These are phyloP conservation scores for Drosophila punjabiensis DNA, from an alignment of 1,140 invertebrate genomes.

Conservation along the genomic window DNA sequence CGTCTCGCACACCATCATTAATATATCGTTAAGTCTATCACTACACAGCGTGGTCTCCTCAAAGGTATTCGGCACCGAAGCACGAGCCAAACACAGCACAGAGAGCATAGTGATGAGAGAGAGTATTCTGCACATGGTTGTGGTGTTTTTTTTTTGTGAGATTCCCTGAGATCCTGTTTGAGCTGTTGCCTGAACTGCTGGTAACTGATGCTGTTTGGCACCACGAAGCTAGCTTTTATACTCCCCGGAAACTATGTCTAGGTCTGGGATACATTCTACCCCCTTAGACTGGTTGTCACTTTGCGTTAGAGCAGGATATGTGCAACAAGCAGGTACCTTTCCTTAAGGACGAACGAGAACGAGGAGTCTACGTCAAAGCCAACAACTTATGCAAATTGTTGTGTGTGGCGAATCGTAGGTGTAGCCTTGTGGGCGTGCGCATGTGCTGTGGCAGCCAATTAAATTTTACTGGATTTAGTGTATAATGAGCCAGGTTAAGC, in stretches of 20 bases:
- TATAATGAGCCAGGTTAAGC: neutral
- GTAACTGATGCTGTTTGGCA: conserved; percentile 3
- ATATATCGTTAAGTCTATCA: neutral
- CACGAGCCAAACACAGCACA: neutral
- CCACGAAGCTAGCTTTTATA: neutral
- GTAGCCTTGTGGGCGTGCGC: neutral
- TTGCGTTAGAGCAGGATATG: conserved; percentile 2
- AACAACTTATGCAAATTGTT: conserved; percentile 2
- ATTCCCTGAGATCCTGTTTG: neutral
- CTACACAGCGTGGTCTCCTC: neutral
- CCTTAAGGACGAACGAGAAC: too few relatives aligned
- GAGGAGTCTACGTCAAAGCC: neutral
- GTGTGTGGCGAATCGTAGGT: neutral
- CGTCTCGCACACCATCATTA: neutral
- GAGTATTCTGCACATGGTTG: conserved; percentile 1
- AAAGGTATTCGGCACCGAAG: neutral
- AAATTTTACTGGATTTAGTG: neutral
- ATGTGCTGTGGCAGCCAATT: conserved; percentile 3
- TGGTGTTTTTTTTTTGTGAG: too few relatives aligned
- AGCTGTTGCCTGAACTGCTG: neutral
- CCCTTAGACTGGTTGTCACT: conserved; percentile 6
- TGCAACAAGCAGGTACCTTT: conserved; percentile 2
- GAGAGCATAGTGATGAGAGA: neutral
- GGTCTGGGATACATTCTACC: conserved; percentile 5
- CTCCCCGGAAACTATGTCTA: conserved; percentile 1